phyloP scores from a whole-genome alignment of 2,797 vertebrate species.

The Artibeus lituratus region DNA sequence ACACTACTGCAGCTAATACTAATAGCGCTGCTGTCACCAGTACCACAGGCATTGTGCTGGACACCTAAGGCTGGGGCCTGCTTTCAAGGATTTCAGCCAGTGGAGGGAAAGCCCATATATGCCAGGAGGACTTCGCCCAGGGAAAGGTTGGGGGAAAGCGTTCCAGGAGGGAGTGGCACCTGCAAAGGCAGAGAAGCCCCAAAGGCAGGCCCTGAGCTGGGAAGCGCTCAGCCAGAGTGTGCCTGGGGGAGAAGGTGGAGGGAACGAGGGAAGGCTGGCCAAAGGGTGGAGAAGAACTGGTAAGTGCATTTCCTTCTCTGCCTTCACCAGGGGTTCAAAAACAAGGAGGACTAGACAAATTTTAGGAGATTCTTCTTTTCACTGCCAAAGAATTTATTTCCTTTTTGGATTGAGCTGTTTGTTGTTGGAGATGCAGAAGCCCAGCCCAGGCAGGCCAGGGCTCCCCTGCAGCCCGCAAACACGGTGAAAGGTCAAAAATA shows the following conservation, averaged over 20 bases:
- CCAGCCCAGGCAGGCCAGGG: not conserved
- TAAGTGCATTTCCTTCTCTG: not conserved
- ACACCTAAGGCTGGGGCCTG: not conserved
- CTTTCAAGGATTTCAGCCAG: not conserved
- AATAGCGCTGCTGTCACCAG: not conserved
- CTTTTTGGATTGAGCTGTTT: not conserved
- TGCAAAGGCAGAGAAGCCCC: not conserved
- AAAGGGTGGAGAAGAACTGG: not conserved
- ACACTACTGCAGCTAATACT: not conserved
- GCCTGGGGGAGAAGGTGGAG: not conserved
- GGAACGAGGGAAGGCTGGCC: not conserved
- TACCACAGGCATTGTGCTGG: not conserved
- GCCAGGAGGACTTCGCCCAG: not conserved
- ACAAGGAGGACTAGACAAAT: not conserved
- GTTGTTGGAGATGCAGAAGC: not conserved
- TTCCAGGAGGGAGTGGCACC: not conserved
- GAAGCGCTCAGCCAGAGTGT: no score
- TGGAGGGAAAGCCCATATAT: not conserved
- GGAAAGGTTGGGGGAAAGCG: not conserved
- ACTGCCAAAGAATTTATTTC: slow-evolving; percentile 30
- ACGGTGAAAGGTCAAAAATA: slow-evolving; percentile 43
- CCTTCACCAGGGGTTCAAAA: not conserved
- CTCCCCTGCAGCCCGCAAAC: not conserved
- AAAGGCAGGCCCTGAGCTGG: not conserved
- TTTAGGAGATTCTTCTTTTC: slow-evolving; percentile 29